Percentiles rank a stretch among this genome's conserved stretches.
Conservation (phyloP, 2,888 invertebrate genomes). For the Dynastes maya region DNA sequence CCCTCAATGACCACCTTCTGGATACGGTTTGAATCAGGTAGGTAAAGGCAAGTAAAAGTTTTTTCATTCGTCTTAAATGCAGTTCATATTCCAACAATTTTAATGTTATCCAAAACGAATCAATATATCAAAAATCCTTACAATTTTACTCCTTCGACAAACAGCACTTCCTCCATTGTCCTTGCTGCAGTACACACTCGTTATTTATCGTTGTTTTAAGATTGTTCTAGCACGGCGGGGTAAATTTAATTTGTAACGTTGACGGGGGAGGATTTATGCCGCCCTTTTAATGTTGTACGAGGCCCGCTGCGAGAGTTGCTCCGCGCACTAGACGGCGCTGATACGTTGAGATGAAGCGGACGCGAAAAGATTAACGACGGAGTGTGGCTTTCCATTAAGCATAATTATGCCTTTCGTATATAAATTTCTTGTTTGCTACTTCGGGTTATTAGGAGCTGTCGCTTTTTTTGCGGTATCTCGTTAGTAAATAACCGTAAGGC, state of each 20-base stretch:
- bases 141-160: too few relatives aligned
- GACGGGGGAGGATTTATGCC: slow-evolving; percentile 27
- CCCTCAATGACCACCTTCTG: too few relatives aligned
- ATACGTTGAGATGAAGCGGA: slow-evolving; percentile 23
- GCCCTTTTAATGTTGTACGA: slow-evolving; percentile 21
- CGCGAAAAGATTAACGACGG: slow-evolving; percentile 23
- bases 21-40: too few relatives aligned
- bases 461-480: slow-evolving; percentile 11
- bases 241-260: slow-evolving; percentile 34
- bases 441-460: slow-evolving; percentile 11
- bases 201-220: slow-evolving; percentile 25
- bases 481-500: slow-evolving; percentile 4
- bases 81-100: too few relatives aligned
- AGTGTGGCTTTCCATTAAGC: slow-evolving; percentile 25
- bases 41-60: too few relatives aligned
- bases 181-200: neutral
- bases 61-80: too few relatives aligned
- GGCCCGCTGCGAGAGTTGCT: slow-evolving; percentile 8
- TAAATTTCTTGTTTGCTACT: slow-evolving; percentile 24
- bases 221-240: neutral
- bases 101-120: too few relatives aligned
- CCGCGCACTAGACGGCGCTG: slow-evolving; percentile 6
- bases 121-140: too few relatives aligned
- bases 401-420: slow-evolving; percentile 12
- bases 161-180: too few relatives aligned